phyloP scores from a whole-genome alignment of 2,888 invertebrate genomes.

The Erpobdella octoculata region DNA sequence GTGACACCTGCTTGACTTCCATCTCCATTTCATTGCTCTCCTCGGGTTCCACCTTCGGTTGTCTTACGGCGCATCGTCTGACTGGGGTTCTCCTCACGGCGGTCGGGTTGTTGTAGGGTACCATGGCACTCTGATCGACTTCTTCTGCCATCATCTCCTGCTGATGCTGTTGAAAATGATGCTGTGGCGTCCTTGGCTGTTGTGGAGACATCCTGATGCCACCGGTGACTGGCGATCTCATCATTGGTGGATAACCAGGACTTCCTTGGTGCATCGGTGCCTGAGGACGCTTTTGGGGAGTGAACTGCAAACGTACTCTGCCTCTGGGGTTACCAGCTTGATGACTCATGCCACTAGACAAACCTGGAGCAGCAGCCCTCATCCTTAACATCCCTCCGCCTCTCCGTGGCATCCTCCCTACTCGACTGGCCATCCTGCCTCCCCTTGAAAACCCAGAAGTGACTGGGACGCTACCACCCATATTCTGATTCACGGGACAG shows the following conservation, averaged over 20 bases:
- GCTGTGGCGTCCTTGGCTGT: constrained; percentile 1
- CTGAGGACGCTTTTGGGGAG: constrained; percentile 2
- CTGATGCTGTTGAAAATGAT: no score
- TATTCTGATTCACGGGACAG: background rate
- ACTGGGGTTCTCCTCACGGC: background rate
- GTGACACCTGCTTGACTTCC: background rate
- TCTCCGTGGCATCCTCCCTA: constrained; percentile 1
- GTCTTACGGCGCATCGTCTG: background rate
- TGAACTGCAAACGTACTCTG: background rate
- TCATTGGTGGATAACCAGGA: background rate
- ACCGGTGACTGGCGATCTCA: background rate
- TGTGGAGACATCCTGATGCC: background rate
- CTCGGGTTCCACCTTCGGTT: background rate
- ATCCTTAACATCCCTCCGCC: constrained; percentile 6
- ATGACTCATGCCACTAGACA: background rate
- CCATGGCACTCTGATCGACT: background rate
- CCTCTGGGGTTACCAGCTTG: background rate
- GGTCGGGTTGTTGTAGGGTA: background rate
- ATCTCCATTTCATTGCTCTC: background rate
- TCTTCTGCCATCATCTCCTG: no score
- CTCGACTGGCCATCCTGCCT: background rate
- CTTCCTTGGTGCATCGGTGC: no score
- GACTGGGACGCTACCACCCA: background rate
- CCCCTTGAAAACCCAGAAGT: background rate
- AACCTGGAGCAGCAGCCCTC: background rate